Evolutionary conservation across 2,113 vertebrate genomes (phyloP).

Genomic region (Phoxinus phoxinus): DNA sequence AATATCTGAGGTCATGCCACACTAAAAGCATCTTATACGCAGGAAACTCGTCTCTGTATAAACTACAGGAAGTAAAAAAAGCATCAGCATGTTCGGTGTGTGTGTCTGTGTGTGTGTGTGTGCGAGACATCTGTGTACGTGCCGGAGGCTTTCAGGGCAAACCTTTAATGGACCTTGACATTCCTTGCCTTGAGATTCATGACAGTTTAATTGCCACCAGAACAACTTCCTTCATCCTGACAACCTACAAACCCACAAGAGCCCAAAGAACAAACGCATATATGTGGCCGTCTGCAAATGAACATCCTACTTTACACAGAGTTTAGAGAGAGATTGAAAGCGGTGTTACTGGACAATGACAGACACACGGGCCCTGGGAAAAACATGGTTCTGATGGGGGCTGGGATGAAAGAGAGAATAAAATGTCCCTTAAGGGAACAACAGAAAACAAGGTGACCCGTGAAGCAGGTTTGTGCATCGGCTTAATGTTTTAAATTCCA

Average conservation of each 20-base stretch:
- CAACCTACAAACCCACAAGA: conserved; percentile 36
- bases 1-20: background rate
- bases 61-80: background rate
- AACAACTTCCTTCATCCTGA: conserved; percentile 56
- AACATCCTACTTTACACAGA: background rate
- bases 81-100: background rate
- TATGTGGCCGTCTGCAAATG: background rate
- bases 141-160: conserved; percentile 65
- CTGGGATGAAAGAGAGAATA: conserved; percentile 28
- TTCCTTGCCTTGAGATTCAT: conserved; percentile 53
- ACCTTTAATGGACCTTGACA: conserved; percentile 65
- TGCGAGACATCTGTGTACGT: conserved; percentile 42
- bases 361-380: too few species aligned
- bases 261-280: background rate
- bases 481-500: background rate
- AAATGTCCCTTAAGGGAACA: background rate
- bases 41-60: background rate
- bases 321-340: background rate
- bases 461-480: background rate
- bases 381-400: background rate
- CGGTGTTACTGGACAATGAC: background rate
- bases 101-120: background rate
- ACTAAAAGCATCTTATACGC: background rate
- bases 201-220: conserved; percentile 58
- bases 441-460: background rate